Evolutionary conservation across 2,888 invertebrate species (phyloP).

Genomic region (Drosophila helvetica): DNA sequence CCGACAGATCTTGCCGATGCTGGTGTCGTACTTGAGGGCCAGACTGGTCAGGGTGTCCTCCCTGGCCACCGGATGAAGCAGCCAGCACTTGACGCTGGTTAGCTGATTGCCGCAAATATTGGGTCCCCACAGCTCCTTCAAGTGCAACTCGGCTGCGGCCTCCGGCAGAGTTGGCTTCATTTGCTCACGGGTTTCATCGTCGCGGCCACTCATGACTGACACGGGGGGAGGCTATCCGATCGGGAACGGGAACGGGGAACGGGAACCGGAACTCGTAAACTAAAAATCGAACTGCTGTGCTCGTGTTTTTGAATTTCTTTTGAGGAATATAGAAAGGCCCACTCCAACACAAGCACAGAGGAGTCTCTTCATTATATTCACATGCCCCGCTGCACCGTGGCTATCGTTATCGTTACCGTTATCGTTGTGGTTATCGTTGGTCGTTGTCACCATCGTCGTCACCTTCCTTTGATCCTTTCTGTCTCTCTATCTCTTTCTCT

Average conservation of each 20-base stretch:
- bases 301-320: too few relatives aligned
- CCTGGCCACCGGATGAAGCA: conserved; percentile 29
- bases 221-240: background rate
- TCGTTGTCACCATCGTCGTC: conserved; percentile 3
- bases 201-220: background rate
- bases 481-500: background rate
- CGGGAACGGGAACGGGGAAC: background rate
- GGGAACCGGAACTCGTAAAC: background rate
- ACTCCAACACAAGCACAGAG: background rate
- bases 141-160: background rate
- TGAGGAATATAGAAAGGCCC: background rate
- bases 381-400: conserved; percentile 35
- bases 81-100: conserved; percentile 24
- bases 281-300: background rate
- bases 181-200: too few relatives aligned
- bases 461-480: conserved; percentile 41
- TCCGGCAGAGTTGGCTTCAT: too few relatives aligned
- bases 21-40: conserved; percentile 52
- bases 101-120: conserved; percentile 24
- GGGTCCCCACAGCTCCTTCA: conserved; percentile 13
- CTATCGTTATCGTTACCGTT: background rate
- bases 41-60: conserved; percentile 48
- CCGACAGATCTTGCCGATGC: conserved; percentile 51
- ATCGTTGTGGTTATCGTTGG: background rate
- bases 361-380: conserved; percentile 53